These are phyloP conservation scores for Fragum sueziense DNA, from an alignment of 2,888 invertebrate species.

Conservation along the genomic window DNA sequence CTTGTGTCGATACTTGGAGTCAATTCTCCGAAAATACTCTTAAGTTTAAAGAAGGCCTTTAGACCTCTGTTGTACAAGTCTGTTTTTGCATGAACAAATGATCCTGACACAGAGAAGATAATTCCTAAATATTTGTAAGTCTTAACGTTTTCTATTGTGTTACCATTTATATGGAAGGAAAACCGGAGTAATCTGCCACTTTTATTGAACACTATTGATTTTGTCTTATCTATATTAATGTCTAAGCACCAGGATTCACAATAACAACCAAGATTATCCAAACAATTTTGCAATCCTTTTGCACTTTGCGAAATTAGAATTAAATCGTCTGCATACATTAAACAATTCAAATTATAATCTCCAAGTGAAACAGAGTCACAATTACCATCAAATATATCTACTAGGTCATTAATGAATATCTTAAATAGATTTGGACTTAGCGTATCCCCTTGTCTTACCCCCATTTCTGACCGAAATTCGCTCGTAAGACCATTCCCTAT, in stretches of 20 bases:
- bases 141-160: background rate
- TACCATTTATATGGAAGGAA: background rate
- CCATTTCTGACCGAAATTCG: constrained; percentile 4
- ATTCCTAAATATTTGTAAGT: constrained; percentile 3
- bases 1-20: background rate
- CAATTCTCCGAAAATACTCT: background rate
- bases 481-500: background rate
- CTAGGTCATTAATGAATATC: constrained; percentile 10
- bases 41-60: constrained; percentile 7
- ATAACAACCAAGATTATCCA: background rate
- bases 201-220: background rate
- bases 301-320: background rate
- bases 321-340: constrained; percentile 24
- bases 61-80: constrained; percentile 2
- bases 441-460: constrained; percentile 20
- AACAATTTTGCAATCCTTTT: constrained; percentile 13
- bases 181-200: background rate
- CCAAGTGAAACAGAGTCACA: background rate
- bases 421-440: constrained; percentile 20
- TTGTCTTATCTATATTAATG: background rate
- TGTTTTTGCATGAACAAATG: background rate
- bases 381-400: constrained; percentile 2
- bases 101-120: background rate
- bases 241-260: background rate
- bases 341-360: background rate